Evolutionary conservation across 2,797 vertebrate genomes (phyloP), one percentile per base, ranked within the genome.

Genomic region (Sciurus carolinensis): DNA sequence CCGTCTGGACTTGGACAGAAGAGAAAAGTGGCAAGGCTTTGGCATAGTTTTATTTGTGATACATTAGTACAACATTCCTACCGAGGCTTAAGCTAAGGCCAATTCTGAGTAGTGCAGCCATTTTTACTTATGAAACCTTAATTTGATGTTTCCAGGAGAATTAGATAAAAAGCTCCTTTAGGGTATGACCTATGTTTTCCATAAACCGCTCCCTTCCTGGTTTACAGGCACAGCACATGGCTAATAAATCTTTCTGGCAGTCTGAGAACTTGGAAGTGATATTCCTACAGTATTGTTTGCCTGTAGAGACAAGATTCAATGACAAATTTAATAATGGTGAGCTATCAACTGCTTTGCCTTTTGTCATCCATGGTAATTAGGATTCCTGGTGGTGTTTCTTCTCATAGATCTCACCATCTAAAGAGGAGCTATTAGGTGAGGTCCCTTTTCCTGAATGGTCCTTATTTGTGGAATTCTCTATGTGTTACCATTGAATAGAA

Each of bases 1-100:
- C 10, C 47, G 67, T 97, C 79, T 52, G 71, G 42, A 90, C 39
- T 62, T 57, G 66, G 47, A 72, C 44, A 79, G 54, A 69, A 90
- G 59, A 79, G 75, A 83, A 85, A 76, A 62, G 36, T 62, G 36
- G 12, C 1, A 15, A 88, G 64, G 22, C 10, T 57, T 54, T 33
- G 59, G n/a, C 24, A 39, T 77, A 42, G 84, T 95, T 95, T 76
- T 90, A 36, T 92, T 83, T 88, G 47, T 89, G 88, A 69, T 14
- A n/a, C 47, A 39, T 1, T 7, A 13, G 42, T 30, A 50, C 24
- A 85, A 15, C 83, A 88, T 95, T 94, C 94, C 52, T 77, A 91
- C 62, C 62, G 67, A 90, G 90, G 28, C 64, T 89, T 75, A 72
- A 64, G 50, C 42, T 39, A 87, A 94, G 39, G 2, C 54, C 64